These are phyloP conservation scores for Lonchura striata DNA, from an alignment of 2,113 vertebrate species.

Conservation along the genomic window DNA sequence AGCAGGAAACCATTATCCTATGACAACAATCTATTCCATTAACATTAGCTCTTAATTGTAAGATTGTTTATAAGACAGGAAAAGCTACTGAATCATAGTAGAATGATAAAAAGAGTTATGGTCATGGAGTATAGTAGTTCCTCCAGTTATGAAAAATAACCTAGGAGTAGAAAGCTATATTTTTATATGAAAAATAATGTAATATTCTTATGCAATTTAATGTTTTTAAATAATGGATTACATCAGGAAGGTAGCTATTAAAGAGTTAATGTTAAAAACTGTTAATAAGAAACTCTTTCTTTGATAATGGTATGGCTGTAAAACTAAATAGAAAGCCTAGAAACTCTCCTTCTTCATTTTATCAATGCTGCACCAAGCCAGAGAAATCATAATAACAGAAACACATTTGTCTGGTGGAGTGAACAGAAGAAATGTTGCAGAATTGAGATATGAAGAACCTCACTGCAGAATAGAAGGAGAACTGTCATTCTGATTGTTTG, in stretches of 20 bases:
- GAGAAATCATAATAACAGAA: slow-evolving; percentile 65
- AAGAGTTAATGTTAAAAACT: slow-evolving; percentile 59
- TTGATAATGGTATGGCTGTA: slow-evolving; percentile 39
- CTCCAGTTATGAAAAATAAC: slow-evolving; percentile 52
- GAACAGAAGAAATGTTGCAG: slow-evolving; percentile 58
- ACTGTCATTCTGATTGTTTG: slow-evolving; percentile 45
- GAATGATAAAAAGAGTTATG: slow-evolving; percentile 71
- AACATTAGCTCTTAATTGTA: slow-evolving; percentile 81
- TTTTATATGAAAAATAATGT: slow-evolving; percentile 54
- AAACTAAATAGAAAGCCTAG: slow-evolving; percentile 48
- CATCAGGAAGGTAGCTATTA: slow-evolving; percentile 51
- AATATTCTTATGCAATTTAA: slow-evolving; percentile 7
- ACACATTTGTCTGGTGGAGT: slow-evolving; percentile 47
- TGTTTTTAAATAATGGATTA: slow-evolving; percentile 44
- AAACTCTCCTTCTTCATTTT: slow-evolving; percentile 51
- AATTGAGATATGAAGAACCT: slow-evolving; percentile 59
- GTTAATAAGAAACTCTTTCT: slow-evolving; percentile 42
- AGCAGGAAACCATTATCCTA: slow-evolving; percentile 78
- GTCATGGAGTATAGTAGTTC: slow-evolving; percentile 56
- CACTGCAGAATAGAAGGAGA: slow-evolving; percentile 46
- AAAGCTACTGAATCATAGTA: slow-evolving; percentile 77
- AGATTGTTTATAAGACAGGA: slow-evolving; percentile 76
- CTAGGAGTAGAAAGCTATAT: slow-evolving; percentile 34
- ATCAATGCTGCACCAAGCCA: slow-evolving; percentile 48
- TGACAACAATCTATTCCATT: slow-evolving; percentile 78